These are phyloP conservation scores for Ahaetulla prasina DNA, from an alignment of 2,113 vertebrate genomes.

Conservation along the genomic window DNA sequence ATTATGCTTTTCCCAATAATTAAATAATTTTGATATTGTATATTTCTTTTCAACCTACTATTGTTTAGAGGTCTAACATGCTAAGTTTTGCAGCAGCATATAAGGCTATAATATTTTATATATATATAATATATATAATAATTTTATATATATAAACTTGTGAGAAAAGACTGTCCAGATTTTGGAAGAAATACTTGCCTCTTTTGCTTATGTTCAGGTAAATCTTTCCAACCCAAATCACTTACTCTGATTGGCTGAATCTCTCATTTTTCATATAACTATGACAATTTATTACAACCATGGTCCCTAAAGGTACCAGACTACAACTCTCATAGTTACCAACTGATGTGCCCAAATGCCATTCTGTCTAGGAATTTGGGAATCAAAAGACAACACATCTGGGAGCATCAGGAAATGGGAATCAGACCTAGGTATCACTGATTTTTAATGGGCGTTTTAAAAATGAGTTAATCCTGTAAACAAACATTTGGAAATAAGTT, in stretches of 20 bases:
- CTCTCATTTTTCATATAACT: not conserved
- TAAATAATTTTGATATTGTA: not conserved
- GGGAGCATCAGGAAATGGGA: not conserved
- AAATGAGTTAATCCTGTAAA: not conserved
- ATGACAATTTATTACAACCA: not conserved
- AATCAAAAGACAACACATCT: not conserved
- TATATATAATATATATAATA: no score
- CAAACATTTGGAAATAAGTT: not conserved
- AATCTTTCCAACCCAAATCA: not conserved
- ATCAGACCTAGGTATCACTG: not conserved
- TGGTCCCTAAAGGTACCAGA: not conserved
- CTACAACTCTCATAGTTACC: not conserved
- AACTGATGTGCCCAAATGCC: not conserved
- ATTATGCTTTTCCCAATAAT: not conserved
- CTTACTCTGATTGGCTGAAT: not conserved
- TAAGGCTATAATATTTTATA: no score
- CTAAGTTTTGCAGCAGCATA: not conserved
- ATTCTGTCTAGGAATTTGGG: not conserved
- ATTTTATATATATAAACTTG: not conserved
- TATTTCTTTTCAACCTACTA: not conserved
- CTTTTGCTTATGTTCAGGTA: not conserved
- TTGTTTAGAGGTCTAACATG: not conserved
- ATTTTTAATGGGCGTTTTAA: not conserved
- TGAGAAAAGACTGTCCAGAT: not conserved
- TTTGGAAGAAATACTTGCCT: not conserved